A percentile compares a stretch with the other conserved stretches of the same genome.
These are phyloP conservation scores for Polia nebulosa DNA, from an alignment of 2,888 invertebrate species.

Conservation along the genomic window DNA sequence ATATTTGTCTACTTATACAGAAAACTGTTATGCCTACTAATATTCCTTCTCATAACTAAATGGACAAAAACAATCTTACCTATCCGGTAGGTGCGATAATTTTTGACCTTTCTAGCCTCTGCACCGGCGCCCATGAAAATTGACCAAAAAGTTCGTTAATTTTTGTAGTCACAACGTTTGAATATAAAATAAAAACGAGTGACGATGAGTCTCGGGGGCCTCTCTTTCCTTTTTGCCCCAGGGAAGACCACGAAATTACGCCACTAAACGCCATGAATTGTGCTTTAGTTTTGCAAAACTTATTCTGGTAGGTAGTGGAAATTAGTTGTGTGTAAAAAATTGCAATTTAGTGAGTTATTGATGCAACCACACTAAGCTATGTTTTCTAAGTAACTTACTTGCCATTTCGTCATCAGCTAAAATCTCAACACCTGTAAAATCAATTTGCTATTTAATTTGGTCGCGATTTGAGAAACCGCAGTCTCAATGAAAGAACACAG, in stretches of 20 bases:
- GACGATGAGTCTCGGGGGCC: too few relatives aligned
- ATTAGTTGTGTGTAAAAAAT: neutral
- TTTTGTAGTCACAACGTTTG: too few relatives aligned
- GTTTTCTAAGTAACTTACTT: constrained; percentile 65
- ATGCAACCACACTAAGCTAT: neutral
- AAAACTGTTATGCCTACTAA: neutral
- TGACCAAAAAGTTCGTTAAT: neutral
- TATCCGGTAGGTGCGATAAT: neutral
- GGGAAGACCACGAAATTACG: neutral
- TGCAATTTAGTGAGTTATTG: neutral
- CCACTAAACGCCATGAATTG: neutral
- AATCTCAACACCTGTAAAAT: constrained; percentile 63
- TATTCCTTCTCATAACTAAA: neutral
- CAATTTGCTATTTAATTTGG: constrained; percentile 2
- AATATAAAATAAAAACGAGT: too few relatives aligned
- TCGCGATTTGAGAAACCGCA: too few relatives aligned
- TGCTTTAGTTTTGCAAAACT: neutral
- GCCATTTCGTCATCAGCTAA: constrained; percentile 65
- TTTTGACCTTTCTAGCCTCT: neutral
- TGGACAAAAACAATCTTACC: neutral
- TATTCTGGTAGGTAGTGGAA: neutral
- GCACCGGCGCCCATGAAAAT: neutral
- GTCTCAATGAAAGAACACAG: neutral
- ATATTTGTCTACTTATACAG: neutral
- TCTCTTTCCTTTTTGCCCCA: too few relatives aligned